Conservation (phyloP, 2,797 vertebrate species). For the Eutrigla gurnardus region DNA sequence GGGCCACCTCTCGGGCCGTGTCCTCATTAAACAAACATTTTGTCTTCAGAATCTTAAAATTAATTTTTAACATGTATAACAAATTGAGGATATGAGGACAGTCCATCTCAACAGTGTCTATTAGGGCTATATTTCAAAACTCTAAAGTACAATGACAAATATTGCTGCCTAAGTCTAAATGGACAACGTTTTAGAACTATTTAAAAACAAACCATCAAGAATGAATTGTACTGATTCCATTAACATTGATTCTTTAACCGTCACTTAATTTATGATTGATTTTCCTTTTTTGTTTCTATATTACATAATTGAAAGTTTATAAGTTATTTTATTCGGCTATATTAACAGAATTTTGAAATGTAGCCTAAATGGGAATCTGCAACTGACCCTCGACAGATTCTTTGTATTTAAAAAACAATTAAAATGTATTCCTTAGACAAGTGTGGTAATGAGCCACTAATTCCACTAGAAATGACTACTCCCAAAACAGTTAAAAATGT, state of each 20-base stretch:
- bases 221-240: conserved; percentile 80
- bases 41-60: conserved; percentile 76
- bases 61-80: conserved; percentile 70
- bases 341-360: conserved; percentile 99
- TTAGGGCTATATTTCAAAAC: conserved; percentile 99
- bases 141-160: conserved; percentile 87
- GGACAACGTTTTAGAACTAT: conserved; percentile 92
- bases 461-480: conserved; percentile 73
- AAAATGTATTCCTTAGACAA: conserved; percentile 82
- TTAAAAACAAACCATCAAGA: conserved; percentile 89
- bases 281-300: conserved; percentile 73
- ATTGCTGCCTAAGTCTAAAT: conserved; percentile 89
- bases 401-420: conserved; percentile 83
- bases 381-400: conserved; percentile 92
- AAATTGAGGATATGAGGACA: conserved; percentile 90
- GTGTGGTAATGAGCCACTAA: conserved; percentile 76
- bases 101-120: conserved; percentile 95
- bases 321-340: conserved; percentile 82
- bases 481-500: conserved; percentile 81
- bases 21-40: conserved; percentile 76
- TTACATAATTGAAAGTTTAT: conserved; percentile 85
- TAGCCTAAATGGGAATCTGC: conserved; percentile 99
- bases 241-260: conserved; percentile 79
- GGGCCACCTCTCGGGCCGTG: conserved; percentile 66
- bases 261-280: conserved; percentile 79